Conservation (phyloP, 2,113 vertebrate genomes). For the Microtus oregoni region DNA sequence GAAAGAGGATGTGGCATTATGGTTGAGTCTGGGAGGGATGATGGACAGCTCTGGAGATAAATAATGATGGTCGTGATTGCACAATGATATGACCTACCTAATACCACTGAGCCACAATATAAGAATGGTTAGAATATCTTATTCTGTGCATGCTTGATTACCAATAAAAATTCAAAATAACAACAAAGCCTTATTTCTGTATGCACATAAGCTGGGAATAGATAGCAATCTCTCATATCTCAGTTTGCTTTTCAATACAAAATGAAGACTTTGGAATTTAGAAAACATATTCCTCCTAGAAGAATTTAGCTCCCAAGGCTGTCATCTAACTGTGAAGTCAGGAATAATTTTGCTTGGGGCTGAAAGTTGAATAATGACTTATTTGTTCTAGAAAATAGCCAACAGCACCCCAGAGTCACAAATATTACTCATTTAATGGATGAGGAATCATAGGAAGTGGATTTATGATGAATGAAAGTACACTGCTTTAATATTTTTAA, state of each 20-base stretch:
- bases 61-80: neutral
- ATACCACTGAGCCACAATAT: neutral
- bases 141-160: neutral
- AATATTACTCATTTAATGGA: slow-evolving; percentile 52
- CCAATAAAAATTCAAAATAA: neutral
- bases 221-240: neutral
- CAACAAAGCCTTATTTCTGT: neutral
- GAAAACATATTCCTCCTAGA: slow-evolving; percentile 23
- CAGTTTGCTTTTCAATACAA: slow-evolving; percentile 18
- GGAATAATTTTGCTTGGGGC: slow-evolving; percentile 54
- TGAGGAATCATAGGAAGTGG: slow-evolving; percentile 32
- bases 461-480: slow-evolving; percentile 64
- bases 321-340: slow-evolving; percentile 24
- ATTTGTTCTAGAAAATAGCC: slow-evolving; percentile 68
- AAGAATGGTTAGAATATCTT: neutral
- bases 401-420: slow-evolving; percentile 44
- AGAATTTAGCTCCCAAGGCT: slow-evolving; percentile 46
- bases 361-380: slow-evolving; percentile 62
- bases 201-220: neutral
- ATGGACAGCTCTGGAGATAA: neutral
- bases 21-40: neutral
- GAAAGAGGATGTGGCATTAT: neutral
- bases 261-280: slow-evolving; percentile 53
- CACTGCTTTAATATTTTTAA: slow-evolving; percentile 59
- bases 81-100: neutral